Evolutionary conservation across 2,888 invertebrate genomes (phyloP), one percentile per base, ranked within the genome.

Genomic region (Andrena bucephala): DNA sequence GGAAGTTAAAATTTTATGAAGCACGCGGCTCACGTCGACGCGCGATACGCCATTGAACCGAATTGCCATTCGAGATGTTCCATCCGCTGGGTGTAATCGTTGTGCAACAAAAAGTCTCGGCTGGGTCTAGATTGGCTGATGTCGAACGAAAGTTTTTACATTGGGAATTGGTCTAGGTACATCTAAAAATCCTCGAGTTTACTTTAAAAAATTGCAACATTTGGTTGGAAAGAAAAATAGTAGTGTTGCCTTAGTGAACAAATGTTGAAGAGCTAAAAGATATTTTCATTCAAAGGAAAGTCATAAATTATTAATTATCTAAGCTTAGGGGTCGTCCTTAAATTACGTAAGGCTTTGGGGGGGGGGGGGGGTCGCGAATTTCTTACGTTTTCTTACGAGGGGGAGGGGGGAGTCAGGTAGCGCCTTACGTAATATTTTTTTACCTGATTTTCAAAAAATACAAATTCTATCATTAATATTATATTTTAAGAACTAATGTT

Each of bases 1-100:
- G 62, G n/a, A 73, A 66, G 74, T 81, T 74, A 81, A 81, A 70
- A 74, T 81, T 81, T 81, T 70, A 81, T 33, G 81, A 81, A 62
- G 59, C 73, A 31, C 52, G 24, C n/a, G 27, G 69, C 33, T 80
- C 42, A 65, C 69, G 68, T 79, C 67, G 48, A 62, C 20, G 42
- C 66, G 42, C 80, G 54, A 68, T 78, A 68, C 48, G 62, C 68
- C 66, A 54, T 80, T 80, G 77, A 73, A 60, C 59, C 27, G 67
- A 69, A 69, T 67, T 70, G 73, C 65, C 59, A 69, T 81, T 80
- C 69, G 24, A 36, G 81, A 73, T 33, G 57, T 73, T 65, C 36
- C 10, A 6, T 65, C 57, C 72, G 24, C 2, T 7, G 68, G 50
- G 62, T 52, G 63, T 52, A 79, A 72, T 73, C 36, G 36, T 52